Percentiles rank a stretch among this genome's conserved stretches.
Evolutionary conservation across 1,140 invertebrate genomes (phyloP).

Genomic region (Sitobion miscanthi): DNA sequence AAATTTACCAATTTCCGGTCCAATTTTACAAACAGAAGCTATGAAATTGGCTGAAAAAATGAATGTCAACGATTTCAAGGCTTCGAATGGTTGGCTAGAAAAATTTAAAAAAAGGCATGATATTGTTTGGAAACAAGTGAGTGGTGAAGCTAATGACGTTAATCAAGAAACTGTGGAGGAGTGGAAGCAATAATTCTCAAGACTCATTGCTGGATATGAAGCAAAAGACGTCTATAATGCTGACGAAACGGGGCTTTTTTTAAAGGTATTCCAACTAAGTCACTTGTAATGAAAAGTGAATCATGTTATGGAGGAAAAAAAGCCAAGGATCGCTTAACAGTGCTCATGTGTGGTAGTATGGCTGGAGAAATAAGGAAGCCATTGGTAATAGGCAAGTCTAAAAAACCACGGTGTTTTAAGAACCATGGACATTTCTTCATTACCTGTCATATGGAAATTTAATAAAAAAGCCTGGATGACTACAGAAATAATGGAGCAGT

Average conservation of each 20-base stretch:
- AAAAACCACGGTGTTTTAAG: not conserved
- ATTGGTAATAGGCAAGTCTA: not conserved
- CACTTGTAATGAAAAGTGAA: not conserved
- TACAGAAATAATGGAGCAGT: not conserved
- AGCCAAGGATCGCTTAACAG: not conserved
- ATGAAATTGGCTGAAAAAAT: too few relatives aligned
- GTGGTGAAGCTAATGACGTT: not conserved
- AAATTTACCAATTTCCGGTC: too few relatives aligned
- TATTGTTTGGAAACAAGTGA: too few relatives aligned
- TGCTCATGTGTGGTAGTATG: not conserved
- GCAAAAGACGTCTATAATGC: not conserved
- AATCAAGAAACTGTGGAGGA: not conserved
- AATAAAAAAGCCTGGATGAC: constrained; percentile 6
- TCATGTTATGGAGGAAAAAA: not conserved
- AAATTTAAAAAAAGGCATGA: too few relatives aligned
- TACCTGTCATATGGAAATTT: not conserved
- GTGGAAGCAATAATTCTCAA: not conserved
- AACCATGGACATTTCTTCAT: not conserved
- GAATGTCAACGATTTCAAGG: too few relatives aligned
- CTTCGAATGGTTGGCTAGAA: too few relatives aligned
- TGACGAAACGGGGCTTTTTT: not conserved
- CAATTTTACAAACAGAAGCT: too few relatives aligned
- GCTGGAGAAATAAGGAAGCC: not conserved
- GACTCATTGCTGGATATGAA: not conserved
- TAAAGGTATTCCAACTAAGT: not conserved